Evolutionary conservation across 2,113 vertebrate species (phyloP), one percentile per base, ranked within the genome.

Genomic region (Cairina moschata): DNA sequence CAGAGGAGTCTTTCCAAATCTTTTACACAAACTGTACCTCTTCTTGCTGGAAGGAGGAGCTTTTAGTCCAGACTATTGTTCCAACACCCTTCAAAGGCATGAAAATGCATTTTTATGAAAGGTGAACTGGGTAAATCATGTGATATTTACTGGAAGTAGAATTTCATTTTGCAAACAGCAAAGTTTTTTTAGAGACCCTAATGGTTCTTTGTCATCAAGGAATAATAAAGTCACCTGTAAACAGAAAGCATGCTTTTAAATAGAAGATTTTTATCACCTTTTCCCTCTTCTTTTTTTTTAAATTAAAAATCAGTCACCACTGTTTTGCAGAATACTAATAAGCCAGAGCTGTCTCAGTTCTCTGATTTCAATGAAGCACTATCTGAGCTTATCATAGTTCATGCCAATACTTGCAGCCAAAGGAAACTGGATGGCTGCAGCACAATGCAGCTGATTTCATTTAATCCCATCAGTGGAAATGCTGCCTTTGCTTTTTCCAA

Each of bases 371-470:
- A 0, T 88, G 88, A 86, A 90, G 72, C 85, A 2, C 80, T 95
- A 93, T 97, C 94, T 92, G 79, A 74, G 88, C 86, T 96, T 91
- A 92, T 96, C 87, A 62, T 9, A 44, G 76, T 74, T 93, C 58
- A 82, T 83, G 93, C 92, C 93, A 90, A 69, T 68, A 36, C 91
- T 91, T 88, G 59, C 66, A 96, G 94, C 95, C 95, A 97, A 86
- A 95, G 95, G 95, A 94, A 96, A 86, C 84, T 93, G 58, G 87
- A 92, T 94, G 91, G 86, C 81, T 89, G 83, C 80, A 71, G 92
- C 82, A 86, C 95, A 95, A 90, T 95, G 92, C 93, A 77, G 91
- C 90, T 94, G 84, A 94, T 92, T 93, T 84, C 65, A 63, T 95
- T 95, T 95, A 95, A 94, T 91, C 92, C 91, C 85, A 91, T 90